phyloP scores from a whole-genome alignment of 2,113 vertebrate genomes.

The Polypterus senegalus region DNA sequence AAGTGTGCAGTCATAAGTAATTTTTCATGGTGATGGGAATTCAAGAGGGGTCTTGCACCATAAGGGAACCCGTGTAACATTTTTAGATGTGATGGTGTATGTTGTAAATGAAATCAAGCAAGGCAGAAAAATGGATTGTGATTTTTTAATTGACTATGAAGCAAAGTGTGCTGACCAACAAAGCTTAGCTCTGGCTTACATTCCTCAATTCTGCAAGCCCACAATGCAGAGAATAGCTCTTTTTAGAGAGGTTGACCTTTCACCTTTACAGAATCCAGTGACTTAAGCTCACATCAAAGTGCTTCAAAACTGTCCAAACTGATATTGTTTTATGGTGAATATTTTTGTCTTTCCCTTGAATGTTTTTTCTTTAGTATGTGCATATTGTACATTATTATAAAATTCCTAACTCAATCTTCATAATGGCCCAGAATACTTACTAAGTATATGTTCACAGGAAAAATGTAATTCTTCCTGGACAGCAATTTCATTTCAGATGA shows the following conservation, averaged over 20 bases:
- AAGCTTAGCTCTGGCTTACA: background rate
- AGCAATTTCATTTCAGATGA: background rate
- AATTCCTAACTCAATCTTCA: constrained; percentile 23
- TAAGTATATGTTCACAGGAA: background rate
- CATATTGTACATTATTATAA: constrained; percentile 14
- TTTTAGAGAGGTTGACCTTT: constrained; percentile 23
- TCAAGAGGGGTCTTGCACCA: too few species aligned
- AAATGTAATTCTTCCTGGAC: background rate
- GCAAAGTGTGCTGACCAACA: background rate
- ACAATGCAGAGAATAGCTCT: constrained; percentile 20
- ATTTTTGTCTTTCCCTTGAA: background rate
- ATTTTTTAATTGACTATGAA: constrained; percentile 2
- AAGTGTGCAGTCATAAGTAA: too few species aligned
- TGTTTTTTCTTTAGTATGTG: constrained; percentile 19
- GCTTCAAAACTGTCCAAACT: constrained; percentile 7
- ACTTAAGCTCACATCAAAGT: constrained; percentile 25
- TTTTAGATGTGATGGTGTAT: background rate
- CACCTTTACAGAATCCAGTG: constrained; percentile 13
- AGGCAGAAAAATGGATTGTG: background rate
- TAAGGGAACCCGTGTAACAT: background rate
- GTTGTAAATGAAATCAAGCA: background rate
- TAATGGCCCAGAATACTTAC: constrained; percentile 16
- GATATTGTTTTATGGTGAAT: constrained; percentile 8
- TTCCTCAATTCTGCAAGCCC: constrained; percentile 7
- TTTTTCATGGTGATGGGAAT: too few species aligned